Conservation (phyloP, 2,797 vertebrate genomes). For the Gymnopithys bicolor region DNA sequence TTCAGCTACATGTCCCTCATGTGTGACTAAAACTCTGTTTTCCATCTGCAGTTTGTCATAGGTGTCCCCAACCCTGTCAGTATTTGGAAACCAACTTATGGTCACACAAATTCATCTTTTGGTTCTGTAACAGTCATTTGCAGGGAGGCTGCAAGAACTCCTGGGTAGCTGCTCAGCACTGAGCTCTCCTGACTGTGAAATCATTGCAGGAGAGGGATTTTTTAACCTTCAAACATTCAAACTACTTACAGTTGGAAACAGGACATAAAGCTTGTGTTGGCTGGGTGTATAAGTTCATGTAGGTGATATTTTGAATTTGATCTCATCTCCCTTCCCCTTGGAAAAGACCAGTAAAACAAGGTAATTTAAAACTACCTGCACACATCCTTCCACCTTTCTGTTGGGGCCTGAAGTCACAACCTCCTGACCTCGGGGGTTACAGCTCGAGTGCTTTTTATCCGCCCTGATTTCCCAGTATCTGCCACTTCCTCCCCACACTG, state of each 20-base stretch:
- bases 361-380: conserved; percentile 82
- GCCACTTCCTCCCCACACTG: conserved; percentile 78
- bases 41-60: background rate
- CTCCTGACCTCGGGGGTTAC: conserved; percentile 80
- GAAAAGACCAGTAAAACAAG: conserved; percentile 52
- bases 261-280: background rate
- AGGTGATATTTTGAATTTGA: conserved; percentile 39
- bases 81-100: background rate
- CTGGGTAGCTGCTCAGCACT: rapidly evolving
- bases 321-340: conserved; percentile 72
- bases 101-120: background rate
- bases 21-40: background rate
- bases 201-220: background rate
- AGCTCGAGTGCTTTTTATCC: conserved; percentile 80
- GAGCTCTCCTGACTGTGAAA: background rate
- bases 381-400: conserved; percentile 79
- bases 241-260: background rate
- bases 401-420: conserved; percentile 71
- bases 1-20: background rate
- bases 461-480: conserved; percentile 77
- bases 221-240: background rate
- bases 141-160: background rate
- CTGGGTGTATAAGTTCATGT: conserved; percentile 9
- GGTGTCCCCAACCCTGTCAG: background rate
- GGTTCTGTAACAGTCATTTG: background rate